Evolutionary conservation across 2,888 invertebrate genomes (phyloP).

Genomic region (Drosophila monieri): DNA sequence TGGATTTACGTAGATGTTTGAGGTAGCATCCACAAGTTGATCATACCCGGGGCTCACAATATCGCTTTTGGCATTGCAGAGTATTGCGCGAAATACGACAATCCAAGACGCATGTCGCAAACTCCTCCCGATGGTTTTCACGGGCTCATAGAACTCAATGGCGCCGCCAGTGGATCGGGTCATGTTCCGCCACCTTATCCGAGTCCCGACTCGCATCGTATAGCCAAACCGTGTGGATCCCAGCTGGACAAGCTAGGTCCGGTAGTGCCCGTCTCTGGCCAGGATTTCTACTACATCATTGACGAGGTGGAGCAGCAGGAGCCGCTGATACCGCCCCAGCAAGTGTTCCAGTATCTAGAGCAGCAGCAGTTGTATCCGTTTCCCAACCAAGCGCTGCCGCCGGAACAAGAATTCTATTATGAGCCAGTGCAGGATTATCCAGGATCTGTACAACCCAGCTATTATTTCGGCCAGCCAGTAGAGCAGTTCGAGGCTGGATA

Average conservation of each 20-base stretch:
- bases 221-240: background rate
- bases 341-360: background rate
- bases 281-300: background rate
- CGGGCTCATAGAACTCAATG: slow-evolving; percentile 3
- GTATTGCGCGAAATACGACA: background rate
- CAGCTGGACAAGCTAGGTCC: background rate
- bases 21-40: background rate
- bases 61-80: slow-evolving; percentile 1
- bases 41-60: background rate
- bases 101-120: background rate
- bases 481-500: background rate
- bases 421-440: background rate
- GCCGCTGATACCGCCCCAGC: background rate
- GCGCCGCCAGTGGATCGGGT: background rate
- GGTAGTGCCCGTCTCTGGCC: background rate
- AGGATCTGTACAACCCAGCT: background rate
- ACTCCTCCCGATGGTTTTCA: background rate
- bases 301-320: background rate
- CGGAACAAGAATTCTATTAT: background rate
- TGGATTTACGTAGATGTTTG: background rate
- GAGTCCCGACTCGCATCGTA: background rate
- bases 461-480: background rate
- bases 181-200: background rate
- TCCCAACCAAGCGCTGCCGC: background rate
- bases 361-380: background rate